Evolutionary conservation across 1,140 invertebrate genomes (phyloP).

Genomic region (Drosophila varians): DNA sequence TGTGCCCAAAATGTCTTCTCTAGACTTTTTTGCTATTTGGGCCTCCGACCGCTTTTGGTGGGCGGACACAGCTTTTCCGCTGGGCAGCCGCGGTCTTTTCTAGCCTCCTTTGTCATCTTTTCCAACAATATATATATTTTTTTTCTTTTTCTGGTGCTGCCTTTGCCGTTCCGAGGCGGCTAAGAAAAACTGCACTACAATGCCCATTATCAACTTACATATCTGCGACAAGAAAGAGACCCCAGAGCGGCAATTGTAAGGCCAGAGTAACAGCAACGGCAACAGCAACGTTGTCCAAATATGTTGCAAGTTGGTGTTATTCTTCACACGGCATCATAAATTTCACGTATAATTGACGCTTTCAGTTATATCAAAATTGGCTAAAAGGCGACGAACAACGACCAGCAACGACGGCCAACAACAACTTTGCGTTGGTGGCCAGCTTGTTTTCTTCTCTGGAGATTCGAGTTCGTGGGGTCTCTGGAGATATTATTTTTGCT

Average conservation of each 20-base stretch:
- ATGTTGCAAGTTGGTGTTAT: conserved; percentile 82
- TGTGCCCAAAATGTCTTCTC: conserved; percentile 82
- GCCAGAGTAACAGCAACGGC: conserved; percentile 39
- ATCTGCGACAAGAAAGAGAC: conserved; percentile 54
- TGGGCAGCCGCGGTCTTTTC: conserved; percentile 35
- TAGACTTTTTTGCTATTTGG: conserved; percentile 42
- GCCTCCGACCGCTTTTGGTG: conserved; percentile 45
- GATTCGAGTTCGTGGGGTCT: conserved; percentile 10
- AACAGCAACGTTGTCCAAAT: conserved; percentile 68
- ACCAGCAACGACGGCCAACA: conserved; percentile 34
- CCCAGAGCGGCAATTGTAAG: conserved; percentile 45
- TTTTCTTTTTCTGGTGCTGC: not conserved
- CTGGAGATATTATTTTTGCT: conserved; percentile 39
- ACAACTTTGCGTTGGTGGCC: conserved; percentile 69
- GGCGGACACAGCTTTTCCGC: conserved; percentile 45
- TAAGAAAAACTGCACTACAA: conserved; percentile 66
- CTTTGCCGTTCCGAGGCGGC: conserved; percentile 12
- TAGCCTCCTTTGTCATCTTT: conserved; percentile 73
- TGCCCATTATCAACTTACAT: conserved; percentile 71
- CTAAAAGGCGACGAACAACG: conserved; percentile 69
- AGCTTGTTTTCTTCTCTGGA: conserved; percentile 23
- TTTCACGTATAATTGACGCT: conserved; percentile 83
- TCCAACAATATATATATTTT: conserved; percentile 3
- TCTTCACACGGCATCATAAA: conserved; percentile 83
- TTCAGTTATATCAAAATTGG: conserved; percentile 82